Evolutionary conservation across 2,113 vertebrate genomes (phyloP).

Genomic region (Rana temporaria): DNA sequence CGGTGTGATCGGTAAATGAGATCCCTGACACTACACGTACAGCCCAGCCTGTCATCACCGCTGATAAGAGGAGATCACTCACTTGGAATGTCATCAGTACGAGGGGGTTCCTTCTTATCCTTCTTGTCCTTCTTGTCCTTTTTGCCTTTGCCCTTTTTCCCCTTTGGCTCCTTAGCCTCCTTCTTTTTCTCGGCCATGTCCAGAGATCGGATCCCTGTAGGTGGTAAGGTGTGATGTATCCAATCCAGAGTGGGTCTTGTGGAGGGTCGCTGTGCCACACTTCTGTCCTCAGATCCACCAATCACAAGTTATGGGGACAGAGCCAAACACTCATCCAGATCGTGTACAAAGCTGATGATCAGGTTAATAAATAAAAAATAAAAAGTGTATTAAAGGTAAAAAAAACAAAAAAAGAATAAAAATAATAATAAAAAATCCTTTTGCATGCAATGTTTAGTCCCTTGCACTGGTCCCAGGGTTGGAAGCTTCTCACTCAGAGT

Average conservation of each 20-base stretch:
- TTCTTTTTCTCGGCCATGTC: constrained; percentile 52
- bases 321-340: constrained; percentile 16
- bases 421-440: not conserved
- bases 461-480: constrained; percentile 20
- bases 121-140: constrained; percentile 25
- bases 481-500: not conserved
- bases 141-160: constrained; percentile 40
- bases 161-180: constrained; percentile 41
- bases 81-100: not conserved
- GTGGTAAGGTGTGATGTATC: not conserved
- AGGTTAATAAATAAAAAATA: not conserved
- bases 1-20: no score
- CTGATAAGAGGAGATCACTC: not conserved
- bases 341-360: not conserved
- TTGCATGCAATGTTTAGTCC: not conserved
- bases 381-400: not conserved
- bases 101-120: not conserved
- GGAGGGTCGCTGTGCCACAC: no score
- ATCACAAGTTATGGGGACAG: no score
- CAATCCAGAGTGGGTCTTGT: constrained; percentile 44
- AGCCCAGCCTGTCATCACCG: not conserved
- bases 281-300: no score
- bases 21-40: no score
- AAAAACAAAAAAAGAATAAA: not conserved
- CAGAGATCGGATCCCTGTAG: constrained; percentile 22